Base-by-base conservation (phyloP, 2,797 vertebrate genomes). In the Remorina albescens region DNA sequence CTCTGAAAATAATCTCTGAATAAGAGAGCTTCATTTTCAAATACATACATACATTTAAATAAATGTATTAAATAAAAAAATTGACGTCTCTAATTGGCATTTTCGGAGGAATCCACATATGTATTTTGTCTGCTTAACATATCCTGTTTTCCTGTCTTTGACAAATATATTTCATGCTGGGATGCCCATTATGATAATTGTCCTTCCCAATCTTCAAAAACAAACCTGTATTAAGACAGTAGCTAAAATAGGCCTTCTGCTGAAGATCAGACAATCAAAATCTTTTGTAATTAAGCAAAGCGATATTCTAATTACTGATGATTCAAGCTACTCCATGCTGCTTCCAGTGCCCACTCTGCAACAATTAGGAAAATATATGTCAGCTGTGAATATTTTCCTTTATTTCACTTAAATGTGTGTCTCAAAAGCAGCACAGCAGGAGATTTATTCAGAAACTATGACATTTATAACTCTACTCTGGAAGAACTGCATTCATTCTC, bases 231-330 rank as follows among this genome's bases (percentile, higher is more conserved):
- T 97, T 96, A 96, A 96, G 94, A 94, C 93, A 91, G 94, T 94
- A 81, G 88, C 93, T 94, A 93, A 94, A 94, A 95, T 91, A 91
- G 94, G 94, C 92, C 93, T 95, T 96, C 93, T 95, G 95, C 94
- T 93, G 94, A 96, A 97, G 97, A 96, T 95, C 95, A 97, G 95
- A 98, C 96, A 97, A 98, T 98, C 96, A 96, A 95, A 97, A 97
- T 96, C 95, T 96, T 97, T 96, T 96, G 95, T 97, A 98, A 98
- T 99, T 98, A 97, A 91, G 94, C 94, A 81, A 93, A 94, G 95
- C 93, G 94, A 97, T 97, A 97, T 98, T 97, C 95, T 98, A 98
- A 98, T 99, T 98, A 96, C 95, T 93, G 92, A 95, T 93, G 93
- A 97, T 98, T 97, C 96, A 86, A 96, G 94, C 95, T 95, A 95